Evolutionary conservation across 2,888 invertebrate genomes (phyloP).

Genomic region (Clunio marinus): DNA sequence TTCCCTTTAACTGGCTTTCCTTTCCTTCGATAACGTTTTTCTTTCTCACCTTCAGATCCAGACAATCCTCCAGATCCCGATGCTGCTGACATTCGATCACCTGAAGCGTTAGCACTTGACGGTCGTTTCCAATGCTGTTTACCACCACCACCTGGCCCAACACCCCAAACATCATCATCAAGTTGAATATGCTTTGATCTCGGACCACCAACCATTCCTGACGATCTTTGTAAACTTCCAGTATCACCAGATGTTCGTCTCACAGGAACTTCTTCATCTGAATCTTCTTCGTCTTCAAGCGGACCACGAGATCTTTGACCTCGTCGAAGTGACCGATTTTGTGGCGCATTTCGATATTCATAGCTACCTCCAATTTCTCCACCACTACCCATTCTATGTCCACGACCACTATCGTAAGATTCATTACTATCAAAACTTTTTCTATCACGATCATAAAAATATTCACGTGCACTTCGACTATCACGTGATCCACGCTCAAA

Average conservation of each 20-base stretch:
- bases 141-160: conserved; percentile 45
- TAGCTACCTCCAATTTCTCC: conserved; percentile 51
- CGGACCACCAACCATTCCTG: neutral
- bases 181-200: neutral
- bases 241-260: conserved; percentile 43
- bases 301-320: conserved; percentile 43
- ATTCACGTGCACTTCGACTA: conserved; percentile 45
- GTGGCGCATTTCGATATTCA: conserved; percentile 49
- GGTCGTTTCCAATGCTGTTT: conserved; percentile 57
- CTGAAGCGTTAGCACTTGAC: conserved; percentile 55
- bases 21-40: conserved; percentile 53
- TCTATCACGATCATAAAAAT: conserved; percentile 49
- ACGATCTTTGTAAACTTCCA: conserved; percentile 49
- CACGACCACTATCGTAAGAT: conserved; percentile 49
- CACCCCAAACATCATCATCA: conserved; percentile 42
- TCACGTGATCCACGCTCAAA: conserved; percentile 40
- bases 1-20: conserved; percentile 52
- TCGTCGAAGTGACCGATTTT: conserved; percentile 48
- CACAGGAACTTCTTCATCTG: conserved; percentile 51
- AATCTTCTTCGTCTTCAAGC: conserved; percentile 50
- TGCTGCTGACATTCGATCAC: conserved; percentile 24
- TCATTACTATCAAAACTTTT: conserved; percentile 51
- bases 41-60: conserved; percentile 57
- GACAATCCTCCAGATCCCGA: conserved; percentile 48
- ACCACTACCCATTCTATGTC: conserved; percentile 49